Percentiles rank a stretch among this genome's conserved stretches.
phyloP scores from a whole-genome alignment of 53 echinoderm and acorn worm species.

The Antedon mediterranea region DNA sequence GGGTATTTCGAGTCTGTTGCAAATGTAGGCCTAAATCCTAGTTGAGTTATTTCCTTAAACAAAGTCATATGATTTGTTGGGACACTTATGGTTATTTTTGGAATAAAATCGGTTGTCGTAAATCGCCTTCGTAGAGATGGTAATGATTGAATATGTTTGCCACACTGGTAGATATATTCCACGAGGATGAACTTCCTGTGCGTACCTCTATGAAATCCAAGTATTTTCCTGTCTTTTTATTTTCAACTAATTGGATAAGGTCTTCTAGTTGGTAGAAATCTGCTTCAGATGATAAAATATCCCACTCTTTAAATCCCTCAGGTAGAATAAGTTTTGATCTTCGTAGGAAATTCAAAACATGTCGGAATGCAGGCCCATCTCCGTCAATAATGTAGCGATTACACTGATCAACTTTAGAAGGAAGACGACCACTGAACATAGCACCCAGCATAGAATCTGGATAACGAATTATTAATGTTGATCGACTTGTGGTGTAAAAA shows the following conservation, averaged over 20 bases:
- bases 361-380: too few relatives aligned
- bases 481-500: slow-evolving; percentile 80
- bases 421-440: too few relatives aligned
- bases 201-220: slow-evolving; percentile 77
- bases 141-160: too few relatives aligned
- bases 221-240: slow-evolving; percentile 4
- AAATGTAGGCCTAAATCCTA: slow-evolving; percentile 43
- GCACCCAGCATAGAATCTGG: too few relatives aligned
- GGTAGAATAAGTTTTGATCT: slow-evolving; percentile 64
- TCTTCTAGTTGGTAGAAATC: slow-evolving; percentile 83
- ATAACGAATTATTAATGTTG: too few relatives aligned
- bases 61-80: slow-evolving; percentile 39
- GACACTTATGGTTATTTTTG: slow-evolving; percentile 48
- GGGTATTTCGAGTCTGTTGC: slow-evolving; percentile 24
- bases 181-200: slow-evolving; percentile 42
- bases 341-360: too few relatives aligned
- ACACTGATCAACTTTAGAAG: too few relatives aligned
- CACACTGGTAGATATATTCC: too few relatives aligned
- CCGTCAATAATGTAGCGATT: too few relatives aligned
- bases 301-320: slow-evolving; percentile 68
- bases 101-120: slow-evolving; percentile 67
- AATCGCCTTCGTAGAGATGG: background rate
- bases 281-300: slow-evolving; percentile 72
- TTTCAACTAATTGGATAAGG: slow-evolving; percentile 52
- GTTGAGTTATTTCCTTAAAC: too few relatives aligned